phyloP scores from a whole-genome alignment of 2,888 invertebrate genomes.

The Crepidodera aurea region DNA sequence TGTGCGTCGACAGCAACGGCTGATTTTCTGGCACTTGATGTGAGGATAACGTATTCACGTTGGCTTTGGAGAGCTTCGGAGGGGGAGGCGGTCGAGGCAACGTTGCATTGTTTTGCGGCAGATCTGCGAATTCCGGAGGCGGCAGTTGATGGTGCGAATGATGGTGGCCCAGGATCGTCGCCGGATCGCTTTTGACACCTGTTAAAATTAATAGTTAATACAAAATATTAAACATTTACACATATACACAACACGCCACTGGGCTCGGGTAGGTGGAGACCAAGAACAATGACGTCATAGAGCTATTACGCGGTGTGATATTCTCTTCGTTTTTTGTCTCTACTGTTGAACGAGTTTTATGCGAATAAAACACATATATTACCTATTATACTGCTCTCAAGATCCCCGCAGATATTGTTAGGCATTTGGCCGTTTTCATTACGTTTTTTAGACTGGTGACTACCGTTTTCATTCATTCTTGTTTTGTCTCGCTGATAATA shows the following conservation, averaged over 20 bases:
- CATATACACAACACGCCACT: too few relatives aligned
- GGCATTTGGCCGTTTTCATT: slow-evolving; percentile 89
- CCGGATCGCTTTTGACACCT: slow-evolving; percentile 67
- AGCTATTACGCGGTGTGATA: too few relatives aligned
- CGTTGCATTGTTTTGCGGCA: slow-evolving; percentile 75
- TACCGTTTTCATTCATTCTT: slow-evolving; percentile 68
- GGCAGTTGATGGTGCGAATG: slow-evolving; percentile 81
- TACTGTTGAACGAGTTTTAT: too few relatives aligned
- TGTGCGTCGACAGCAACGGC: slow-evolving; percentile 76
- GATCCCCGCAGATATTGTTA: slow-evolving; percentile 86
- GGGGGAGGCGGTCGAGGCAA: slow-evolving; percentile 80
- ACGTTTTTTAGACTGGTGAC: slow-evolving; percentile 71
- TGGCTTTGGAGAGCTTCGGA: slow-evolving; percentile 73
- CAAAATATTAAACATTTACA: too few relatives aligned
- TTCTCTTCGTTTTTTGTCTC: too few relatives aligned
- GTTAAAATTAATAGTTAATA: too few relatives aligned
- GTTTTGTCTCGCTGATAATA: slow-evolving; percentile 92
- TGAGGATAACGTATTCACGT: slow-evolving; percentile 64
- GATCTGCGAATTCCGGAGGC: slow-evolving; percentile 85
- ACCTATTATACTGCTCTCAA: slow-evolving; percentile 68
- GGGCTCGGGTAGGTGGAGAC: too few relatives aligned
- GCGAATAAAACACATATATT: too few relatives aligned
- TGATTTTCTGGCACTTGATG: slow-evolving; percentile 71
- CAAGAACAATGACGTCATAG: too few relatives aligned
- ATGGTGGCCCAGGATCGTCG: slow-evolving; percentile 77